Base-by-base conservation (phyloP, 2,888 invertebrate species). In the Meiosimyza platycephala region DNA sequence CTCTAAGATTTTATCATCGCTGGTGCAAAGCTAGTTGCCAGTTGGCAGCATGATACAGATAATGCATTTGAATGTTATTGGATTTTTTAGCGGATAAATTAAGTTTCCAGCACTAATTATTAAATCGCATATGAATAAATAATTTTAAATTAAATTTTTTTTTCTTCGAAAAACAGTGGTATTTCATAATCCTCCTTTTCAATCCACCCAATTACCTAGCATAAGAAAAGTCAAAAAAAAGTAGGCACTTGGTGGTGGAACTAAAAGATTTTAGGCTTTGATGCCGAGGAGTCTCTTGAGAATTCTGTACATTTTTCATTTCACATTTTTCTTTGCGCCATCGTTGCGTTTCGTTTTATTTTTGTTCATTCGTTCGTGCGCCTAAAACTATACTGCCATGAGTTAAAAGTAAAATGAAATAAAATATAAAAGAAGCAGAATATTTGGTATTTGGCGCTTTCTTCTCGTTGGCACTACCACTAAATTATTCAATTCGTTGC, bases 351-450 rank as follows among this genome's bases (percentile, higher is more conserved):
- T 28, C 9, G 28, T 51, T 52, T 28, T 65, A 15, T 52, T 22
- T 11, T n/a, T 15, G 5, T 22, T 11, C 40, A 54, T 28, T 52
- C 33, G 28, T 11, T 28, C 40, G 33, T 52, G 66, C 54, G 66
- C 66, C 66, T 66, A 66, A 66, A 66, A 66, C 6, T 52, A 40
- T 54, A 54, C 52, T 54, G 66, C 54, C 66, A 66, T 55, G 54
- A 66, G n/a, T 55, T 33, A 54, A 66, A 54, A 33, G 52, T 52
- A 18, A 65, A 65, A 28, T 50, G 11, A 50, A 57, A 57, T 9
- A 57, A 57, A 28, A 57, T 6, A 2, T 6, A 9, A 63, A 22
- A n/a, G 18, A 63, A 48, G 11, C 63, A 63, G 16, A 63, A 63
- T 50, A 63, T 47, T 47, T 50, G 18, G 12, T 40, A 18, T 16